Conservation (phyloP, 1,140 invertebrate genomes). For the Ladona fulva region DNA sequence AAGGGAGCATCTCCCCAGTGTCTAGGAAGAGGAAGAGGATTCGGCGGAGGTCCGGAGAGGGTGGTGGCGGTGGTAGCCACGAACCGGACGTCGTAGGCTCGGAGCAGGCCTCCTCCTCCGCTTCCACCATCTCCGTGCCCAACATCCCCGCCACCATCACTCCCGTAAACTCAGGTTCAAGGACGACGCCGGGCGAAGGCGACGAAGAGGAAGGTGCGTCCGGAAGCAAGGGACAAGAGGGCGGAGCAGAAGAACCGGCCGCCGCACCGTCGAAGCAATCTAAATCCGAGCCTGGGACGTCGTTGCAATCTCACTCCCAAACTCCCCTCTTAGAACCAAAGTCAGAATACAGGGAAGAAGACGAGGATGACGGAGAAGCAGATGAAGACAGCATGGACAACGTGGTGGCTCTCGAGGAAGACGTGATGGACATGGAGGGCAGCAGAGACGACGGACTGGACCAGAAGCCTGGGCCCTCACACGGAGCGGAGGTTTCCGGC, state of each 20-base stretch:
- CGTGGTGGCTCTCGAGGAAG: slow-evolving; percentile 39
- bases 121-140: slow-evolving; percentile 26
- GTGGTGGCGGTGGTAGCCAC: slow-evolving; percentile 21
- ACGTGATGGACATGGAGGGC: slow-evolving; percentile 43
- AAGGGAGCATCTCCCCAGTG: slow-evolving; percentile 29
- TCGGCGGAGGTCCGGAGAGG: slow-evolving; percentile 27
- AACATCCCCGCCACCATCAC: slow-evolving; percentile 30
- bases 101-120: slow-evolving; percentile 20
- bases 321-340: slow-evolving; percentile 57
- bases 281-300: slow-evolving; percentile 2
- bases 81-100: neutral
- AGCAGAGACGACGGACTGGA: slow-evolving; percentile 7
- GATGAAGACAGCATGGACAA: slow-evolving; percentile 68
- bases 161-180: slow-evolving; percentile 25
- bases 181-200: neutral
- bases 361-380: slow-evolving; percentile 59
- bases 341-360: slow-evolving; percentile 63
- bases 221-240: slow-evolving; percentile 2
- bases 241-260: slow-evolving; percentile 21
- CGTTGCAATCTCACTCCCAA: neutral
- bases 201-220: slow-evolving; percentile 1
- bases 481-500: slow-evolving; percentile 46
- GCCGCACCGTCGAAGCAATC: slow-evolving; percentile 28
- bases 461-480: slow-evolving; percentile 39
- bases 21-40: slow-evolving; percentile 28